These are phyloP conservation scores for Lemur catta DNA, from an alignment of 2,797 vertebrate species.

Conservation along the genomic window DNA sequence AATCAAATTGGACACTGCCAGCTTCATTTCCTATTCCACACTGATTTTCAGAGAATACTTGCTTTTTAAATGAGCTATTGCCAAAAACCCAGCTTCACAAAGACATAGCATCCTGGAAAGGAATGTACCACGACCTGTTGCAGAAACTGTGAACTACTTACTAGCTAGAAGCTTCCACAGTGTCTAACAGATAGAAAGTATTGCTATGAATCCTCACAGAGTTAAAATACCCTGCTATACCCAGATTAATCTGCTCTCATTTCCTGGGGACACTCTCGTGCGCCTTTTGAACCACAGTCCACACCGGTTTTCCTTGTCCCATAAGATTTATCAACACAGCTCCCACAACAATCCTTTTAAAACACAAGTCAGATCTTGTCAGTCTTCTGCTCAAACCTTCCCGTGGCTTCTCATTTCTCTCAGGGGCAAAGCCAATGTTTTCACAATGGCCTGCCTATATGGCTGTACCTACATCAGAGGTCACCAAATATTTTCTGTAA, in stretches of 20 bases:
- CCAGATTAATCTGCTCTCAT: neutral
- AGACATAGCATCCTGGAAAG: neutral
- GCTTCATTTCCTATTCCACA: neutral
- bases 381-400: neutral
- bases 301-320: neutral
- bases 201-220: neutral
- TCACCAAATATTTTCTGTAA: neutral
- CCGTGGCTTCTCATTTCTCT: neutral
- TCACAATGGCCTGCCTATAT: neutral
- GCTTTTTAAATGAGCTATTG: neutral
- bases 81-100: neutral
- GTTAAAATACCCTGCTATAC: neutral
- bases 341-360: neutral
- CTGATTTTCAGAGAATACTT: neutral
- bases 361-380: neutral
- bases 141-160: neutral
- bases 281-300: neutral
- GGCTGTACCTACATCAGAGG: neutral
- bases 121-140: neutral
- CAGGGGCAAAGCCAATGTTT: neutral
- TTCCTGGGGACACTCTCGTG: neutral
- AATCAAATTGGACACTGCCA: neutral
- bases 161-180: neutral
- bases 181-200: neutral
- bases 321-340: neutral